phyloP scores from a whole-genome alignment of 2,888 invertebrate genomes.

The Lymantria dispar region DNA sequence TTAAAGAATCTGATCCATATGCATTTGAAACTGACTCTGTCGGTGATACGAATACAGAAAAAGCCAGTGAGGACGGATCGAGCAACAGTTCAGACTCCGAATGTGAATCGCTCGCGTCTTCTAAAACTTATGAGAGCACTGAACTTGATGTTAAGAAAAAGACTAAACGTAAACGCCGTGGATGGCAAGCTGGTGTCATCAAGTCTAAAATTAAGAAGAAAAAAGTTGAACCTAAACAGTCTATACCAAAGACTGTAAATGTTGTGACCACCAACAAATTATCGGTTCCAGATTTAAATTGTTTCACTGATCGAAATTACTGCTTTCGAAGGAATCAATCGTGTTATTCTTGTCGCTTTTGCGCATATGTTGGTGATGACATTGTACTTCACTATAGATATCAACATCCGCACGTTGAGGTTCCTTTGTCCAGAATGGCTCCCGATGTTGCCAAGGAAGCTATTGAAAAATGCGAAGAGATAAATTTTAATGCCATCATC shows the following conservation, averaged over 20 bases:
- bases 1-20: slow-evolving; percentile 54
- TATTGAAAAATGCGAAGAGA: slow-evolving; percentile 75
- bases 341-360: slow-evolving; percentile 83
- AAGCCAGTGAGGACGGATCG: slow-evolving; percentile 40
- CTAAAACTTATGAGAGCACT: slow-evolving; percentile 51
- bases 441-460: slow-evolving; percentile 76
- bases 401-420: slow-evolving; percentile 85
- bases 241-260: background rate
- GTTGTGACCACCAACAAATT: background rate
- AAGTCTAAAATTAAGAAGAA: slow-evolving; percentile 62
- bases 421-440: slow-evolving; percentile 84
- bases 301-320: slow-evolving; percentile 69
- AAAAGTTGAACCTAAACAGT: slow-evolving; percentile 37
- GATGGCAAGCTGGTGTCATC: slow-evolving; percentile 65
- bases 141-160: slow-evolving; percentile 59
- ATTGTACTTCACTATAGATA: slow-evolving; percentile 86
- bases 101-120: slow-evolving; percentile 55
- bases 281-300: slow-evolving; percentile 46
- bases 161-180: slow-evolving; percentile 54
- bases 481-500: slow-evolving; percentile 57
- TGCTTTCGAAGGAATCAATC: slow-evolving; percentile 60
- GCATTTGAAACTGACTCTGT: slow-evolving; percentile 63
- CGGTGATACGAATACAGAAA: slow-evolving; percentile 43
- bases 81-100: slow-evolving; percentile 55
- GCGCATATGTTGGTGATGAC: slow-evolving; percentile 80